Base-by-base conservation (phyloP, 1,140 invertebrate species). In the Hylaeus volcanicus region DNA sequence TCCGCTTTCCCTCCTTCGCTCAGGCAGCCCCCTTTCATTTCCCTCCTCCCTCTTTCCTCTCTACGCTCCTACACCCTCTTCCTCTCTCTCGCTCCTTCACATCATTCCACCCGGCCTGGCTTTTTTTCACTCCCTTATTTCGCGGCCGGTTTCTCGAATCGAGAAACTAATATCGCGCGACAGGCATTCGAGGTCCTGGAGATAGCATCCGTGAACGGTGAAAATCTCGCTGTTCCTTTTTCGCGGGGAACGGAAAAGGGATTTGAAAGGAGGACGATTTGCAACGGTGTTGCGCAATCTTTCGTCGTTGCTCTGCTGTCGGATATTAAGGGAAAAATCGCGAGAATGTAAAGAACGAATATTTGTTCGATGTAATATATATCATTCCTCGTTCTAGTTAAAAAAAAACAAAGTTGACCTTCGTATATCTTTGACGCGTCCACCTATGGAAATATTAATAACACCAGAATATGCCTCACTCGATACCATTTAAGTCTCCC, bases 71-170 rank as follows among this genome's bases (percentile, higher is more conserved):
- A 26, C 26, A 26, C 26, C 26, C 26, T 26, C 26, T 26, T 26
- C 2, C 5, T 11, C 81, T 72, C 79, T 68, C 51, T 53, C 26
- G 51, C 48, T 68, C n/a, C 1, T 26, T 14, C 45, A 4, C 6
- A 1, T 8, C 14, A 64, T 26, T 39, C 39, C 76, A 15, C 41
- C 70, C 56, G 26, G 56, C 3, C 1, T 41, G 56, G 48, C 79
- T 69, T 63, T 87, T 81, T 82, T 71, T 65, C 68, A 68, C n/a
- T 56, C 75, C 58, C 72, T 71, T 71, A 56, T 71, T 71, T 78
- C 65, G 65, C n/a, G 65, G 65, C 45, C 65, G 65, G 65, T 68
- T 45, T 68, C 65, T 37, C 43, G 77, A 79, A 65, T 73, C 77
- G 69, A 73, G 51, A 43, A 70, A 60, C 77, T 79, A 79, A 79